Base-by-base conservation (phyloP, 2,797 vertebrate species). In the Oreortyx pictus region DNA sequence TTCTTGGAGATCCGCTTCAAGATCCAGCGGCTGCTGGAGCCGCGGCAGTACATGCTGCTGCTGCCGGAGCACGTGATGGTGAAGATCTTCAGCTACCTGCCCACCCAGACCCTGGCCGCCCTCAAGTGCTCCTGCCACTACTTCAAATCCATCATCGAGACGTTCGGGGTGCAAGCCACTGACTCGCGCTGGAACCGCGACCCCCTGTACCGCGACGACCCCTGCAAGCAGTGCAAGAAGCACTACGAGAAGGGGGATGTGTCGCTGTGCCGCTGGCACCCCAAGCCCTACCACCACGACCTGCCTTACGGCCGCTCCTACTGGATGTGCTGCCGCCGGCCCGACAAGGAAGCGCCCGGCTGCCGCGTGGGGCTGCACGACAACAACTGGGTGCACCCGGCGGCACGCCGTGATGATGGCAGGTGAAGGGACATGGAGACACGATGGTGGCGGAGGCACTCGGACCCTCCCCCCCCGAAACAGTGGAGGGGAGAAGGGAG, bases 241-340 rank as follows among this genome's bases (percentile, higher is more conserved):
- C 98, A 98, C 4, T 99, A 99, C 13, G 98, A 98, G 96, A 98
- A 98, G 5, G 99, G 99, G 15, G 99, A 99, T 4, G 99, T 99
- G 73, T 99, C 99, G 1, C 98, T 99, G 61, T 99, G 99, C 97
- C 98, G 99, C 14, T 99, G 99, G 99, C 99, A 99, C 97, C 99
- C 99, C 96, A 99, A 99, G 96, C 99, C 99, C 97, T 99, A 99
- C 97, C 99, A 99, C 98, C 99, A 99, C 16, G 99, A 99, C 98
- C 98, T 99, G 97, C 99, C 99, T 98, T 99, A 99, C 2, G 99
- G 99, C 97, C 98, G 99, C 10, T 99, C 99, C 75, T 99, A 99
- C 94, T 99, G 99, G 99, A 99, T 99, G 99, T 99, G 99, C 95
- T 99, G 99, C 96, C 98, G 99, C 10, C 97, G 98, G 22, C 98